Conservation (phyloP, 2,888 invertebrate genomes). For the Camptogramma bilineatum region DNA sequence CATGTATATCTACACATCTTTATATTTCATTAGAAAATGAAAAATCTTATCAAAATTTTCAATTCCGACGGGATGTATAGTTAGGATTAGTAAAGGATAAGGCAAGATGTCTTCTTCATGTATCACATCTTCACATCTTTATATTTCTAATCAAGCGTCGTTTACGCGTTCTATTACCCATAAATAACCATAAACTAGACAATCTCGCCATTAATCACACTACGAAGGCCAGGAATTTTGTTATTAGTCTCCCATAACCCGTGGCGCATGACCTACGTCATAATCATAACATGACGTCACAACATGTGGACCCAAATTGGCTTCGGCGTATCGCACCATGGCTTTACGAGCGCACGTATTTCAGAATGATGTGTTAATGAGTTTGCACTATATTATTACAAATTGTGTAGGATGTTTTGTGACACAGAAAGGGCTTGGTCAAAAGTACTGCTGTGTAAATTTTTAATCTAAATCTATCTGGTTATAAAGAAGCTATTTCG, state of each 20-base stretch:
- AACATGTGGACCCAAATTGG: constrained; percentile 12
- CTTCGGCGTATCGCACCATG: constrained; percentile 5
- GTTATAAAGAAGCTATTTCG: not conserved
- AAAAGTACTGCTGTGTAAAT: not conserved
- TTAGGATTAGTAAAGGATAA: no score
- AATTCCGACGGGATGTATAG: no score
- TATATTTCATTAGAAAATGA: no score
- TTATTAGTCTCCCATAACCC: constrained; percentile 10
- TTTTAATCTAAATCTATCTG: no score
- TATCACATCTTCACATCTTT: no score
- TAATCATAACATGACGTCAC: constrained; percentile 14
- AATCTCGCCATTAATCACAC: constrained; percentile 2
- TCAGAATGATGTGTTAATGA: constrained; percentile 3
- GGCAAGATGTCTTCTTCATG: no score
- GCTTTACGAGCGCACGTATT: constrained; percentile 6
- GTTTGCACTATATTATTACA: not conserved
- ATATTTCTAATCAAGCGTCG: no score
- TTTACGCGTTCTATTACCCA: not conserved
- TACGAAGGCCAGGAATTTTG: constrained; percentile 6
- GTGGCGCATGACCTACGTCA: constrained; percentile 6
- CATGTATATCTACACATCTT: no score
- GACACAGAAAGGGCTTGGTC: no score
- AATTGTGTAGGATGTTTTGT: no score
- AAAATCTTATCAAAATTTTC: no score
- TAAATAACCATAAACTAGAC: not conserved